A percentile compares a stretch with the other conserved stretches of the same genome.
phyloP scores from a whole-genome alignment of 2,888 invertebrate genomes.

The Phalera bucephala region DNA sequence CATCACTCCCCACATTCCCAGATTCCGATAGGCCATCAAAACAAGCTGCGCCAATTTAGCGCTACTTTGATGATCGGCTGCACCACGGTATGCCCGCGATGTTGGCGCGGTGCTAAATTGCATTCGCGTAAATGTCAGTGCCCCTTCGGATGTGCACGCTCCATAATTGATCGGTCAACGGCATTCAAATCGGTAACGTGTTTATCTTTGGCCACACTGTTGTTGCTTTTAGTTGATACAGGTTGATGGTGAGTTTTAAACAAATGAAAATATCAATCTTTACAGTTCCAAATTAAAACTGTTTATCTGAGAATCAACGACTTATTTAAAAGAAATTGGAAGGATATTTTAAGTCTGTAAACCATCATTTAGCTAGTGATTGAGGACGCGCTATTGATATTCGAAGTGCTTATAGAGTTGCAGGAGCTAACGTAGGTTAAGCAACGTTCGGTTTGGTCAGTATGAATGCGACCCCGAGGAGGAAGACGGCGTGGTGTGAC shows the following conservation, averaged over 20 bases:
- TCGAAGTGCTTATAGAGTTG: too few species aligned
- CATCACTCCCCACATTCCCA: background rate
- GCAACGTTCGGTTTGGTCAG: too few species aligned
- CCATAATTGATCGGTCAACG: conserved; percentile 69
- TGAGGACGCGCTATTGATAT: too few species aligned
- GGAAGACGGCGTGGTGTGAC: too few species aligned
- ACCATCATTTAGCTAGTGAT: too few species aligned
- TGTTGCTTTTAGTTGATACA: conserved; percentile 23
- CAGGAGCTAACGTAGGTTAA: too few species aligned
- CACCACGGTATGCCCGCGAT: conserved; percentile 48
- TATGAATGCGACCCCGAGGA: too few species aligned
- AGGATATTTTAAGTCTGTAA: too few species aligned
- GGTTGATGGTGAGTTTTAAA: conserved; percentile 21
- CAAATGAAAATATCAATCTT: too few species aligned
- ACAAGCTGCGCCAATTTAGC: conserved; percentile 35
- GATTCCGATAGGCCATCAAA: conserved; percentile 2
- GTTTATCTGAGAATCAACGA: too few species aligned
- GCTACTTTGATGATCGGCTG: conserved; percentile 47
- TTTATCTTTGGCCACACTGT: conserved; percentile 51
- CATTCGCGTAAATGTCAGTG: conserved; percentile 69
- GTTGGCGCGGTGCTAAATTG: conserved; percentile 59
- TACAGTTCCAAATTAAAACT: too few species aligned
- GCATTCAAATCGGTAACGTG: conserved; percentile 51
- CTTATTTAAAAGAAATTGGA: too few species aligned
- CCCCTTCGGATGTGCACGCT: conserved; percentile 39